Base-by-base conservation (phyloP, 2,888 invertebrate genomes). In the Encarsia formosa region DNA sequence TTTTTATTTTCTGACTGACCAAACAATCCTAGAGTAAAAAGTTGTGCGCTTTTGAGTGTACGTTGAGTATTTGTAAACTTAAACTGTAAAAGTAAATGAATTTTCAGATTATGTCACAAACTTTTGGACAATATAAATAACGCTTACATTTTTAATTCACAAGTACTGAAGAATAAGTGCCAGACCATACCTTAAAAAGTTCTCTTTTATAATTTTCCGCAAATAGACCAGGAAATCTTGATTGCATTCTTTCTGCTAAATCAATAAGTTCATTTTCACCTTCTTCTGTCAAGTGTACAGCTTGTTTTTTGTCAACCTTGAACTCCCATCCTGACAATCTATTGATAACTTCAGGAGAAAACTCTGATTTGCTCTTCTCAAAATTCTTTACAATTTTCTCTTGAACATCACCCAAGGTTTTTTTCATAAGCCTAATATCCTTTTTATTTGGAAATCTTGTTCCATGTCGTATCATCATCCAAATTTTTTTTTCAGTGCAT, bases 391-490 rank as follows among this genome's bases (percentile, higher is more conserved):
- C 58, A 56, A 86, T 80, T 58, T 78, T 71, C 62, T 78, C 68
- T 61, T 78, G 78, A 22, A 86, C 68, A 35, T 75, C 65, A 24
- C 77, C 77, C 9, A 89, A 71, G 42, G 76, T 71, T 2, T 74
- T 72, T 34, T 76, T 77, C 71, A 85, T 81, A 23, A 68, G 69
- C 8, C 69, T 56, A 49, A 87, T 81, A 35, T 82, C 77, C 54
- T 80, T 77, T 45, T 71, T 69, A 60, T 81, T 80, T 0, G 89
- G 88, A 69, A 83, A 79, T 58, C 90, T 79, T n/a, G 88, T 86
- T 4, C 90, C 91, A 74, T 91, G 91, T 5, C 91, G 79, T 32
- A 86, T 71, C 18, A 88, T 64, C 73, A 87, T 79, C 90, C 90
- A 91, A 54, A 87, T 81, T 70, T 86, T 86, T 34, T 75, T 73